phyloP scores from a whole-genome alignment of 1,140 invertebrate species.

The Muscidifurax raptorellus region DNA sequence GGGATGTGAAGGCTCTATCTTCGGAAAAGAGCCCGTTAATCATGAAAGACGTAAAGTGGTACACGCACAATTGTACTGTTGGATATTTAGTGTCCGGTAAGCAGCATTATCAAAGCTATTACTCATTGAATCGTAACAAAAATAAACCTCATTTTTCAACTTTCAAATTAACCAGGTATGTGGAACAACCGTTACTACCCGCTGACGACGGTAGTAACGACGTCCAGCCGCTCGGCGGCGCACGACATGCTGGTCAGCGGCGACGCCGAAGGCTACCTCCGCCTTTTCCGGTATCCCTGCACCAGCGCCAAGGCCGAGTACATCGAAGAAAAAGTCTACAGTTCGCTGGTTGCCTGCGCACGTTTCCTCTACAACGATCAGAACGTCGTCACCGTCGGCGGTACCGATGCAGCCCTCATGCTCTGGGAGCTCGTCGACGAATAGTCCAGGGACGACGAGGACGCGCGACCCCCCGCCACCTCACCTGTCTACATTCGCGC shows the following conservation, averaged over 20 bases:
- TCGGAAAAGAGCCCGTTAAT: slow-evolving; percentile 89
- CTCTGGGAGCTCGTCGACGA: slow-evolving; percentile 92
- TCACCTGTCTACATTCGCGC: slow-evolving; percentile 25
- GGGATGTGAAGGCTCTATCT: slow-evolving; percentile 89
- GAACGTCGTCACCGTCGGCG: slow-evolving; percentile 91
- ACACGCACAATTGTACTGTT: slow-evolving; percentile 88
- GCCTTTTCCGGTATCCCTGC: slow-evolving; percentile 92
- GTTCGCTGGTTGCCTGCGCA: slow-evolving; percentile 87
- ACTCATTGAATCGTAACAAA: too few relatives aligned
- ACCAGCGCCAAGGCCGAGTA: slow-evolving; percentile 89
- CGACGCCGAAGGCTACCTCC: slow-evolving; percentile 93
- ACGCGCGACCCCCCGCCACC: background rate
- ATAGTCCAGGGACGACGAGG: slow-evolving; percentile 70
- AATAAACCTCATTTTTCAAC: background rate
- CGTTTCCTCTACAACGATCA: slow-evolving; percentile 91
- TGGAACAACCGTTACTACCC: slow-evolving; percentile 93
- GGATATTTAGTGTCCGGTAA: slow-evolving; percentile 89
- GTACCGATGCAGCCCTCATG: slow-evolving; percentile 94
- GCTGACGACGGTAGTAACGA: slow-evolving; percentile 86
- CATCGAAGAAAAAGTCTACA: slow-evolving; percentile 92
- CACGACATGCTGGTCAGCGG: slow-evolving; percentile 90
- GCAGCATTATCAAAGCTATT: slow-evolving; percentile 48
- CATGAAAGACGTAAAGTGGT: slow-evolving; percentile 93
- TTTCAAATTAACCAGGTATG: slow-evolving; percentile 79
- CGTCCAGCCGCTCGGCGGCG: slow-evolving; percentile 86